These are phyloP conservation scores for Notolabrus celidotus DNA, from an alignment of 2,797 vertebrate species.

Conservation along the genomic window DNA sequence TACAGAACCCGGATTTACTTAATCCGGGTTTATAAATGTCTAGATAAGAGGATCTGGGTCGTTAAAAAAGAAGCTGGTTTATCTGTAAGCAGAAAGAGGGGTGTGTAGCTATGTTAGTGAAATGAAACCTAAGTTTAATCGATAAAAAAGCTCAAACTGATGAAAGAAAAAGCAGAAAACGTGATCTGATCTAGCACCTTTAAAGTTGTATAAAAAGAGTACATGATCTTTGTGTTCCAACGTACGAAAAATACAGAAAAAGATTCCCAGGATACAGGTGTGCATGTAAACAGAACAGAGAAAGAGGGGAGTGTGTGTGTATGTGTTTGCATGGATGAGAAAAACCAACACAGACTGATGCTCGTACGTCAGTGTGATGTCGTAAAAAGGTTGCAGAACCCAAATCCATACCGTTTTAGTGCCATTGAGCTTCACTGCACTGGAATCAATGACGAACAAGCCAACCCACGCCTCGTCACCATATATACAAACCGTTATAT, in stretches of 20 bases:
- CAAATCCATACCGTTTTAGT: background rate
- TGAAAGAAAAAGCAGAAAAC: background rate
- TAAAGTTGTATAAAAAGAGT: conserved; percentile 6
- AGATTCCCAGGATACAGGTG: conserved; percentile 22
- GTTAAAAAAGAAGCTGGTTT: background rate
- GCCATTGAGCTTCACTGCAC: conserved; percentile 23
- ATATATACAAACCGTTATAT: conserved; percentile 51
- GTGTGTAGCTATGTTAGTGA: background rate
- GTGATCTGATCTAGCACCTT: conserved; percentile 34
- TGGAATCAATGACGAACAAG: conserved; percentile 6
- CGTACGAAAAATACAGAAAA: conserved; percentile 1
- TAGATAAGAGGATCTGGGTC: background rate
- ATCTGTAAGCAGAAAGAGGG: background rate
- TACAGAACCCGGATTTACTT: background rate
- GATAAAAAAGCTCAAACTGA: background rate
- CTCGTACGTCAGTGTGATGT: conserved; percentile 14
- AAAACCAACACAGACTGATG: conserved; percentile 6
- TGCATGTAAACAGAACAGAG: conserved; percentile 16
- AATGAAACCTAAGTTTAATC: background rate
- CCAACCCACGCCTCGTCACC: too few relatives aligned
- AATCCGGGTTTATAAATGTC: background rate
- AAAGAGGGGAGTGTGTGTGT: background rate
- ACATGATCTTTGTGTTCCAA: background rate
- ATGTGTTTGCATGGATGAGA: conserved; percentile 1
- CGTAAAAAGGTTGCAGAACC: conserved; percentile 1